A percentile compares a stretch with the other conserved stretches of the same genome.
These are phyloP conservation scores for Peucedramus taeniatus DNA, from an alignment of 2,113 vertebrate species.

Conservation along the genomic window DNA sequence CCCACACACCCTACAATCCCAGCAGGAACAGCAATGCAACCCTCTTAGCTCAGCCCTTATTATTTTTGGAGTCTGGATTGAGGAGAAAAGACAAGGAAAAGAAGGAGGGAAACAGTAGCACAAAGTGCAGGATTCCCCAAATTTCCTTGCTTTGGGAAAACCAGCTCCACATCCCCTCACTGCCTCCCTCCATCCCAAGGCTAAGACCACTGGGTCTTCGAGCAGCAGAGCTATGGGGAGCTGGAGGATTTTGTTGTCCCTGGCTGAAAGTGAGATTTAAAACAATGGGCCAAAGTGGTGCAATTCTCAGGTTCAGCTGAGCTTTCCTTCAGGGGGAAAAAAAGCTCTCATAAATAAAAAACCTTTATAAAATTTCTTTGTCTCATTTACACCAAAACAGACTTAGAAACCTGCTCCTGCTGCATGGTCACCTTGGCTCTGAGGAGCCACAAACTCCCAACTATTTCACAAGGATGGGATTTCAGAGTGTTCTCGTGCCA, in stretches of 20 bases:
- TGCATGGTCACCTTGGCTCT: background rate
- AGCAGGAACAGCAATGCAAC: background rate
- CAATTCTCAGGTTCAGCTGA: background rate
- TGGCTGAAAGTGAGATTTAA: background rate
- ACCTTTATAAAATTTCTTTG: background rate
- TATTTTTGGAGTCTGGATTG: background rate
- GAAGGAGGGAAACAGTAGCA: background rate
- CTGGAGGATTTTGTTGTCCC: background rate
- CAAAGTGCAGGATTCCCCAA: rapidly evolving
- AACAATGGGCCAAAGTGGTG: background rate
- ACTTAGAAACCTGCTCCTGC: background rate
- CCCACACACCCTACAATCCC: background rate
- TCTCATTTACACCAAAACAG: background rate
- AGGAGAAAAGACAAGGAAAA: background rate
- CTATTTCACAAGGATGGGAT: background rate
- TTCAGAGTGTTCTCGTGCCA: background rate
- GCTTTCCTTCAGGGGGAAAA: background rate
- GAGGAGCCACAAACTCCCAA: background rate
- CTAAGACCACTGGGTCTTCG: background rate
- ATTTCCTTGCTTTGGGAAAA: background rate
- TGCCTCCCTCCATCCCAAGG: background rate
- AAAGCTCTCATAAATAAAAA: background rate
- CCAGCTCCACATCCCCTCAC: rapidly evolving
- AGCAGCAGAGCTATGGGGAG: background rate
- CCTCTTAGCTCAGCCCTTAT: rapidly evolving